Conservation (phyloP, 1,140 invertebrate genomes). For the Sinella curviseta region DNA sequence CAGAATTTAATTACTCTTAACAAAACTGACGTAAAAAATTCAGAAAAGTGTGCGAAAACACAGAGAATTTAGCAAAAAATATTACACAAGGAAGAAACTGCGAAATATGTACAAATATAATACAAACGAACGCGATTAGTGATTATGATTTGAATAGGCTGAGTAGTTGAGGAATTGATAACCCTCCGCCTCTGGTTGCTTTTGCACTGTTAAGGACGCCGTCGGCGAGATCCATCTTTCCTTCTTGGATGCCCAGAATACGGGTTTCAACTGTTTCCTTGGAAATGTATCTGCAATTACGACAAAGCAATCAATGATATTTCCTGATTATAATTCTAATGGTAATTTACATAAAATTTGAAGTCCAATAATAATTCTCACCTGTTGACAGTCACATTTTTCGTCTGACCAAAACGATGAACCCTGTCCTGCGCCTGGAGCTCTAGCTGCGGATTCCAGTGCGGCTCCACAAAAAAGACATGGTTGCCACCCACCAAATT, state of each 20-base stretch:
- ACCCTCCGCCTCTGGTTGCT: conserved; percentile 54
- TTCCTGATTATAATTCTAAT: background rate
- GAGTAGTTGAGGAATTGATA: background rate
- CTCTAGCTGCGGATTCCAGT: conserved; percentile 95
- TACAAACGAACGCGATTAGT: too few species aligned
- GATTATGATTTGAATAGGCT: background rate
- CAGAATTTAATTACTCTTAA: too few species aligned
- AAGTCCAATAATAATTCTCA: conserved; percentile 53
- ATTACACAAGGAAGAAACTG: too few species aligned
- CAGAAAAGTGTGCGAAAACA: too few species aligned
- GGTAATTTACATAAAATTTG: background rate
- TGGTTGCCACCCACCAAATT: conserved; percentile 89
- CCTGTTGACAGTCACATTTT: conserved; percentile 80
- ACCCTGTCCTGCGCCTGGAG: conserved; percentile 87
- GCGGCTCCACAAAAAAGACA: conserved; percentile 82
- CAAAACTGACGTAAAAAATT: too few species aligned
- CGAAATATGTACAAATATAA: too few species aligned
- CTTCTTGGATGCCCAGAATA: conserved; percentile 75
- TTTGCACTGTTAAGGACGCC: conserved; percentile 70
- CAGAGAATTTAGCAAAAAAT: too few species aligned
- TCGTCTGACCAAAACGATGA: conserved; percentile 83
- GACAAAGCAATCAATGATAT: background rate
- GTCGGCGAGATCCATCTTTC: conserved; percentile 76
- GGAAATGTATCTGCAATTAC: conserved; percentile 70
- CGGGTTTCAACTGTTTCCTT: conserved; percentile 81